These are phyloP conservation scores for Tachina lurida DNA, from an alignment of 2,888 invertebrate genomes.

Conservation along the genomic window DNA sequence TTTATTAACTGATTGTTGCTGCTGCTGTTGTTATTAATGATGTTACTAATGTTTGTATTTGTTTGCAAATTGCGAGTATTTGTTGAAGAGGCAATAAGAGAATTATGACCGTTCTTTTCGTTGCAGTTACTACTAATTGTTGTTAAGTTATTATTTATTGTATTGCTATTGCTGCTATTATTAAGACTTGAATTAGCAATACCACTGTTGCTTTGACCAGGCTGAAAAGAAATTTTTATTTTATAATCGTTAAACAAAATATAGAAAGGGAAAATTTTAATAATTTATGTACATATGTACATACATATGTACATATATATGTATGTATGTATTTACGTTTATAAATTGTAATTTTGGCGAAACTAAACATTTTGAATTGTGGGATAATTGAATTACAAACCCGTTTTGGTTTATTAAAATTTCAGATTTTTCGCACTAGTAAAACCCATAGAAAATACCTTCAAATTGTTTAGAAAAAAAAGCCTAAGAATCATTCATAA, in stretches of 20 bases:
- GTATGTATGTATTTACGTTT: neutral
- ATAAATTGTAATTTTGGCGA: too few species aligned
- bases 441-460: too few species aligned
- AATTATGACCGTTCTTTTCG: slow-evolving; percentile 39
- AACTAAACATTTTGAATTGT: too few species aligned
- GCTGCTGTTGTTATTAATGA: slow-evolving; percentile 65
- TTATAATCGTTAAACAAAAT: neutral
- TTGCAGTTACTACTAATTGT: slow-evolving; percentile 46
- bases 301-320: neutral
- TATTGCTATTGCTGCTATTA: slow-evolving; percentile 61
- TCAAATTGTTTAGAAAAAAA: too few species aligned
- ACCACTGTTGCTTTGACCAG: slow-evolving; percentile 73
- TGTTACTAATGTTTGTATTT: slow-evolving; percentile 71
- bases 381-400: too few species aligned
- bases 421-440: too few species aligned
- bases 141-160: slow-evolving; percentile 46
- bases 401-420: too few species aligned
- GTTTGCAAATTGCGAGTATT: slow-evolving; percentile 44
- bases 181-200: slow-evolving; percentile 64
- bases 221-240: slow-evolving; percentile 56
- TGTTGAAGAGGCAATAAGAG: slow-evolving; percentile 42
- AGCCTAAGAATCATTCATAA: too few species aligned
- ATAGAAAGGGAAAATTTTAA: neutral
- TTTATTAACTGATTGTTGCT: slow-evolving; percentile 69
- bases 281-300: neutral